Base-by-base conservation (phyloP, 2,888 invertebrate species). In the Odontocerum albicorne region DNA sequence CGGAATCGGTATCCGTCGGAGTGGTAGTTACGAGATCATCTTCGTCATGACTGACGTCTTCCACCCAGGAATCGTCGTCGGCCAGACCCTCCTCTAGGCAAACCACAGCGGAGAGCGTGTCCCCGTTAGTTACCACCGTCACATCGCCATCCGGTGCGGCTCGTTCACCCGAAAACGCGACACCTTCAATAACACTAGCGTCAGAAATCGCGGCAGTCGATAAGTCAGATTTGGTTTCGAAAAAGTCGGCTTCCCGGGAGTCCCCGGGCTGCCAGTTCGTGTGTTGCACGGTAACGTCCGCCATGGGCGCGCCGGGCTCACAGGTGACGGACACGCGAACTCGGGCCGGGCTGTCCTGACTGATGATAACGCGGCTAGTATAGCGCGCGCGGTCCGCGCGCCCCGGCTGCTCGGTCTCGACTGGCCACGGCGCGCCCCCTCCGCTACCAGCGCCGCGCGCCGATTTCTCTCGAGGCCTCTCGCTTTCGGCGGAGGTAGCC, bases 11-110 rank as follows among this genome's bases (percentile, higher is more conserved):
- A 47, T 73, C 79, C 54, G 83, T 86, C 57, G 81, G 81, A 32
- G 84, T 83, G n/a, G 81, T 82, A 60, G 75, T 81, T 40, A 76
- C 77, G 43, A 77, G 73, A 21, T 82, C 81, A 64, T 88, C 88
- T 62, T 88, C 88, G 66, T 88, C 88, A 69, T 88, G 86, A 65
- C 90, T 90, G 60, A 90, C 80, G 70, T 92, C 92, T 72, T 92
- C 92, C 61, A 92, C 92, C 92, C 92, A 92, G 59, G 92, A 92
- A 70, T 93, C 92, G 72, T 92, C 92, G 68, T 92, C 92, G 45
- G 92, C 92, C 54, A 92, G 75, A 61, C 91, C 92, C 74, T 92
- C 92, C 72, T 92, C 92, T 62, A 91, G 81, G 65, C 86, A 86
- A 59, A 87, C 83, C 49, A 85, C 84, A 45, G 86, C 85, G 62